These are phyloP conservation scores for Crocidura indochinensis DNA, from an alignment of 2,797 vertebrate species.

Conservation along the genomic window DNA sequence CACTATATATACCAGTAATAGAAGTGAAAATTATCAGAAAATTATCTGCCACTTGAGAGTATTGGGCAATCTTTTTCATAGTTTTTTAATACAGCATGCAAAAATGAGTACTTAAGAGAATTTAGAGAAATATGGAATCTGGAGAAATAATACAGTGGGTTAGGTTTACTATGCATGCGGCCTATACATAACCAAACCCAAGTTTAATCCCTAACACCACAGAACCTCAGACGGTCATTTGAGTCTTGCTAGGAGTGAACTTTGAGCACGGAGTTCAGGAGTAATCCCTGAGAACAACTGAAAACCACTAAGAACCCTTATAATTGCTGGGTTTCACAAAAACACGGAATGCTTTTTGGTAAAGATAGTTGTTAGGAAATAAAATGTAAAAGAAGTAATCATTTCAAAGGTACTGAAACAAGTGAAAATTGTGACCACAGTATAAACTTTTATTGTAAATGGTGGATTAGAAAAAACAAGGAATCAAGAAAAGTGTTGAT, in stretches of 20 bases:
- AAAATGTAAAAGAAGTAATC: background rate
- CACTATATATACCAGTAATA: background rate
- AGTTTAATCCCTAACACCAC: no score
- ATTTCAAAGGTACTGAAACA: slow-evolving; percentile 2
- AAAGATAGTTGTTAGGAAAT: background rate
- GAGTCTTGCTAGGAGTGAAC: no score
- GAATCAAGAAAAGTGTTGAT: background rate
- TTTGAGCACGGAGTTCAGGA: no score
- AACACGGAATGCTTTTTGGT: no score
- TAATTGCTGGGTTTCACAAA: no score
- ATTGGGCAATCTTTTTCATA: background rate
- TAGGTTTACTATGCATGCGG: no score
- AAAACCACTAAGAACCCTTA: no score
- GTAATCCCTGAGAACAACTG: no score
- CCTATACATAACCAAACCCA: no score
- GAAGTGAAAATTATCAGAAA: background rate
- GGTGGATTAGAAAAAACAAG: background rate
- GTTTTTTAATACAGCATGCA: background rate
- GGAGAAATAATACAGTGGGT: no score
- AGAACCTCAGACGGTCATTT: no score
- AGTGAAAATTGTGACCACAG: background rate
- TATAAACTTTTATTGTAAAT: background rate
- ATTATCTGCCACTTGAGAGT: background rate
- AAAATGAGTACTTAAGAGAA: background rate
- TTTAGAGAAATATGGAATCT: background rate